Percentiles rank a stretch among this genome's conserved stretches.
These are phyloP conservation scores for Tenthredo scrophulariae DNA, from an alignment of 2,888 invertebrate species.

Conservation along the genomic window DNA sequence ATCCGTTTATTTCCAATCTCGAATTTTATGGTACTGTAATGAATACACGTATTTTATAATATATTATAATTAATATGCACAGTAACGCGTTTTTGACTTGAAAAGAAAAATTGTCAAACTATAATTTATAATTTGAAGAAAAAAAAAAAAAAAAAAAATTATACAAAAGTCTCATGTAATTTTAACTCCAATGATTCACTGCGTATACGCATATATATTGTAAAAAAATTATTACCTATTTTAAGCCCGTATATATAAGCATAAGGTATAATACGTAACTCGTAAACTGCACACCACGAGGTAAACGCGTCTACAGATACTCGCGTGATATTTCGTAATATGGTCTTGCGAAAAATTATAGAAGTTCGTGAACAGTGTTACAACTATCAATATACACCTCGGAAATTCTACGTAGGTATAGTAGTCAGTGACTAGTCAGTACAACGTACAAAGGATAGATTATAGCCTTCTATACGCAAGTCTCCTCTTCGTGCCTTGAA, in stretches of 20 bases:
- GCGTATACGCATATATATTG: background rate
- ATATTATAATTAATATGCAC: too few species aligned
- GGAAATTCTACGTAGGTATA: background rate
- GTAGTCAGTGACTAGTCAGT: background rate
- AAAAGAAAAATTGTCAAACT: too few species aligned
- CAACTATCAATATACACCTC: background rate
- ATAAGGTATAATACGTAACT: background rate
- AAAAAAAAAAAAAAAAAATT: too few species aligned
- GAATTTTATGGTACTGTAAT: background rate
- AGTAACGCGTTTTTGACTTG: too few species aligned
- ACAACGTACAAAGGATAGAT: background rate
- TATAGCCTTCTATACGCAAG: background rate
- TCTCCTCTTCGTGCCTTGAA: background rate
- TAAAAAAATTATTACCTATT: background rate
- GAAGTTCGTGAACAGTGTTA: slow-evolving; percentile 1
- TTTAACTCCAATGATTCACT: background rate
- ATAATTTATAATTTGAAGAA: too few species aligned
- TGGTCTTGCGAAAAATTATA: background rate
- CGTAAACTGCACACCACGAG: background rate
- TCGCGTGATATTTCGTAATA: background rate
- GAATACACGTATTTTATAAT: too few species aligned
- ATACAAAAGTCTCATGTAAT: too few species aligned
- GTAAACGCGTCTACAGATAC: background rate
- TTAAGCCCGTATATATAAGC: background rate
- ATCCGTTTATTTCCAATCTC: background rate